phyloP scores from a whole-genome alignment of 2,797 vertebrate species.

The Pogonophryne albipinna region DNA sequence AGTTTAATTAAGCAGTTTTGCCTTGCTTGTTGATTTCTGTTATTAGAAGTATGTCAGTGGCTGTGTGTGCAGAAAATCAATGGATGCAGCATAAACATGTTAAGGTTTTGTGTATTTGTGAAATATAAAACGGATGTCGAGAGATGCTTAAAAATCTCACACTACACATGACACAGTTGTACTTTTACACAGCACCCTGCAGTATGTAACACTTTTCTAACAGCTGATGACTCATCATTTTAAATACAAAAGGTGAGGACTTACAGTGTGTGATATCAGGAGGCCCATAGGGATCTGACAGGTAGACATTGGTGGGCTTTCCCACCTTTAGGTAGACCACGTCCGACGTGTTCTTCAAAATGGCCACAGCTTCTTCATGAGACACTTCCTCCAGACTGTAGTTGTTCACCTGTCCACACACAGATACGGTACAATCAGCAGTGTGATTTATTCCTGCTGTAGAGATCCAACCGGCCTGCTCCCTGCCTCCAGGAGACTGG shows the following conservation, averaged over 20 bases:
- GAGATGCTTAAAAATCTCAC: neutral
- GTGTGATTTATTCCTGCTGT: slow-evolving; percentile 31
- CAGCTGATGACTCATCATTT: neutral
- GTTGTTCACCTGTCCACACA: slow-evolving; percentile 91
- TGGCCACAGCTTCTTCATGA: slow-evolving; percentile 96
- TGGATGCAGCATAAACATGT: slow-evolving; percentile 1
- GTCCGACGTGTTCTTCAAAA: slow-evolving; percentile 97
- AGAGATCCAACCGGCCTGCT: slow-evolving; percentile 33
- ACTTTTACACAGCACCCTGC: neutral
- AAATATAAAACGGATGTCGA: neutral
- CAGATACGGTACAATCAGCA: slow-evolving; percentile 12
- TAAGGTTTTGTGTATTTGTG: neutral
- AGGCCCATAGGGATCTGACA: slow-evolving; percentile 96
- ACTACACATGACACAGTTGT: neutral
- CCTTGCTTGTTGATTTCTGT: neutral
- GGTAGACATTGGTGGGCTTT: slow-evolving; percentile 96
- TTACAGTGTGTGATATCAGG: slow-evolving; percentile 98
- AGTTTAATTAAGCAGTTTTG: neutral
- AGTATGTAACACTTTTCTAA: neutral
- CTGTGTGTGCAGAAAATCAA: neutral
- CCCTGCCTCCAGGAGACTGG: slow-evolving; percentile 51
- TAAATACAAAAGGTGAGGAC: slow-evolving; percentile 67
- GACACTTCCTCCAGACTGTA: slow-evolving; percentile 98
- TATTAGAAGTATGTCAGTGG: neutral
- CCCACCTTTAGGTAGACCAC: slow-evolving; percentile 97